phyloP scores from a whole-genome alignment of 92 coral and sea anemone genomes.

The Chrysogorgia sp. region DNA sequence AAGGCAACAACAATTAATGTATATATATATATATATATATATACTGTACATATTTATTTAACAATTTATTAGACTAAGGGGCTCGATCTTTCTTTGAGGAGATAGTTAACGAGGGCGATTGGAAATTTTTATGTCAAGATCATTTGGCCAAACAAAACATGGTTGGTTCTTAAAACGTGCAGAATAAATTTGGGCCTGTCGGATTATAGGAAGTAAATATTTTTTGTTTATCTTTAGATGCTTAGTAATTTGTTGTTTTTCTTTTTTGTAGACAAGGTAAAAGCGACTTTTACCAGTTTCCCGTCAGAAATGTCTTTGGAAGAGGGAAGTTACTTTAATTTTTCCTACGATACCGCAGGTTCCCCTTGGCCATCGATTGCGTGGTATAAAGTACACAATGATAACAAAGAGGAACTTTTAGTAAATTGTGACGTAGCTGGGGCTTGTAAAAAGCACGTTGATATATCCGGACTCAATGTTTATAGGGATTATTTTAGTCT shows the following conservation, averaged over 20 bases:
- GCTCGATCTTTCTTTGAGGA: no score
- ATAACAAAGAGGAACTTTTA: conserved; percentile 3
- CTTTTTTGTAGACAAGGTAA: neutral
- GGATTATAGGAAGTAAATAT: no score
- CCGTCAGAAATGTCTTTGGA: neutral
- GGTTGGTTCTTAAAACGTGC: no score
- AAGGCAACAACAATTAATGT: no score
- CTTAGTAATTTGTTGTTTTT: neutral
- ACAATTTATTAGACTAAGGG: no score
- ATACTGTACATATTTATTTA: no score
- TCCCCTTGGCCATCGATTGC: conserved; percentile 37
- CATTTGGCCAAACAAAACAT: no score
- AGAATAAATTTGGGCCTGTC: no score
- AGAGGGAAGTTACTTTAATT: neutral
- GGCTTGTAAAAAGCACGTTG: neutral
- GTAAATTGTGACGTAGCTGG: conserved; percentile 4
- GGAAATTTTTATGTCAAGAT: no score
- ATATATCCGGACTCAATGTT: neutral
- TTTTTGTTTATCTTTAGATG: no score
- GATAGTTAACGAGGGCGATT: no score
- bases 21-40: no score
- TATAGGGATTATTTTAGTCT: neutral
- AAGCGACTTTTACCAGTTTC: conserved; percentile 5
- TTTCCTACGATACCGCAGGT: conserved; percentile 16
- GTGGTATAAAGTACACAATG: conserved; percentile 39